Percentiles rank a stretch among this genome's conserved stretches.
Evolutionary conservation across 2,113 vertebrate species (phyloP).

Genomic region (Fukomys damarensis): DNA sequence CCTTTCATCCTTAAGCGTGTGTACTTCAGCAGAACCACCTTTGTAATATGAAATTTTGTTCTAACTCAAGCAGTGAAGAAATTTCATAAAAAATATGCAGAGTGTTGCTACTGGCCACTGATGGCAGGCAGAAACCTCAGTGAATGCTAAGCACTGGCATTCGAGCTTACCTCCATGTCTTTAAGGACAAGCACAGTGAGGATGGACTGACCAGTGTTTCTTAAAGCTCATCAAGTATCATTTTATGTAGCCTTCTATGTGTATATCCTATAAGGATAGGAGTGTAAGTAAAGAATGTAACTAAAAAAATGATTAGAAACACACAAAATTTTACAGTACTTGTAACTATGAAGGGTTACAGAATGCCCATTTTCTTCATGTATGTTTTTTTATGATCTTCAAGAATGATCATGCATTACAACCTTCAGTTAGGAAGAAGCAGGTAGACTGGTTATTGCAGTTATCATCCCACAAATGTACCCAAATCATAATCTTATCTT

Average conservation of each 20-base stretch:
- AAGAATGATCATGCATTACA: neutral
- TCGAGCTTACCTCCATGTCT: neutral
- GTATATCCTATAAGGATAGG: neutral
- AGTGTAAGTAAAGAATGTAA: neutral
- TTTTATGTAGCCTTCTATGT: neutral
- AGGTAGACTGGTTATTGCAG: neutral
- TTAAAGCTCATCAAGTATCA: neutral
- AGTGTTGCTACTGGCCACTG: neutral
- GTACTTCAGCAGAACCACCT: neutral
- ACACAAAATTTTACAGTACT: neutral
- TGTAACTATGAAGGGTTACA: neutral
- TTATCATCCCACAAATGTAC: neutral
- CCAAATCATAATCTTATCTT: neutral
- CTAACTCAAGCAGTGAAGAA: neutral
- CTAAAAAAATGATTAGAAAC: neutral
- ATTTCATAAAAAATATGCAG: neutral
- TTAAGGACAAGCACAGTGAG: neutral
- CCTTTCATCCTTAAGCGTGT: neutral
- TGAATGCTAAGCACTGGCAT: neutral
- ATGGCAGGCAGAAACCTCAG: neutral
- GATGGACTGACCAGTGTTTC: neutral
- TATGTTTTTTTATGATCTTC: neutral
- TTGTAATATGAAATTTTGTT: neutral
- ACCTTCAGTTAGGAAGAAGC: neutral
- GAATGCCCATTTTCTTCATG: neutral